A percentile compares a stretch with the other conserved stretches of the same genome.
phyloP scores from a whole-genome alignment of 2,797 vertebrate species.

The Dendrocincla fuliginosa region DNA sequence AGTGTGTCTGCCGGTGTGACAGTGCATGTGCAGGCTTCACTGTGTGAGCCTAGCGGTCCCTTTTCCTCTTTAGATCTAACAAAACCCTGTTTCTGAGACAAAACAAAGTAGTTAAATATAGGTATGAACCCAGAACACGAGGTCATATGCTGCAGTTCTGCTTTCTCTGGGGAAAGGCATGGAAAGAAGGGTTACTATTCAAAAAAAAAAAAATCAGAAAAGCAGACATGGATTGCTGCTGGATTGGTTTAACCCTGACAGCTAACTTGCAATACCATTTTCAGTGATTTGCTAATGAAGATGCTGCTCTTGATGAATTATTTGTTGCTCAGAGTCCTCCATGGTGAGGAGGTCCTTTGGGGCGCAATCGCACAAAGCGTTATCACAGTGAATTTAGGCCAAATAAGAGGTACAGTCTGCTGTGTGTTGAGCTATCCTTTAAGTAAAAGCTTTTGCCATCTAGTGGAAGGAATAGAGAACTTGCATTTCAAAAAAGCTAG shows the following conservation, averaged over 20 bases:
- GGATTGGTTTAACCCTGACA: background rate
- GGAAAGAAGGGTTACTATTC: background rate
- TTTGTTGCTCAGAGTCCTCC: background rate
- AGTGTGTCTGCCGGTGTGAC: rapidly evolving
- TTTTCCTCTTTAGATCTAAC: background rate
- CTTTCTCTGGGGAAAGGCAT: background rate
- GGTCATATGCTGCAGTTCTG: background rate
- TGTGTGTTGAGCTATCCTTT: background rate
- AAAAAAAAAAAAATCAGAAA: background rate
- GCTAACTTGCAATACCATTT: background rate
- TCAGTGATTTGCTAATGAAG: background rate
- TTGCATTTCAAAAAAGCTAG: background rate
- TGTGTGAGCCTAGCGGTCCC: background rate
- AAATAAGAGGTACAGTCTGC: background rate
- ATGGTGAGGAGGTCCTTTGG: background rate
- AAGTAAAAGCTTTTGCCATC: conserved; percentile 59
- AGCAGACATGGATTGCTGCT: background rate
- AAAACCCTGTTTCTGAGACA: background rate
- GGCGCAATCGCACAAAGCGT: rapidly evolving
- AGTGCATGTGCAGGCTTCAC: background rate
- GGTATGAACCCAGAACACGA: background rate
- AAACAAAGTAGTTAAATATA: background rate
- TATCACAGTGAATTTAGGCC: background rate
- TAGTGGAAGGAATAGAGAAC: conserved; percentile 54
- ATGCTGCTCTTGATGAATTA: background rate